Evolutionary conservation across 2,113 vertebrate genomes (phyloP).

Genomic region (Ameiurus melas): DNA sequence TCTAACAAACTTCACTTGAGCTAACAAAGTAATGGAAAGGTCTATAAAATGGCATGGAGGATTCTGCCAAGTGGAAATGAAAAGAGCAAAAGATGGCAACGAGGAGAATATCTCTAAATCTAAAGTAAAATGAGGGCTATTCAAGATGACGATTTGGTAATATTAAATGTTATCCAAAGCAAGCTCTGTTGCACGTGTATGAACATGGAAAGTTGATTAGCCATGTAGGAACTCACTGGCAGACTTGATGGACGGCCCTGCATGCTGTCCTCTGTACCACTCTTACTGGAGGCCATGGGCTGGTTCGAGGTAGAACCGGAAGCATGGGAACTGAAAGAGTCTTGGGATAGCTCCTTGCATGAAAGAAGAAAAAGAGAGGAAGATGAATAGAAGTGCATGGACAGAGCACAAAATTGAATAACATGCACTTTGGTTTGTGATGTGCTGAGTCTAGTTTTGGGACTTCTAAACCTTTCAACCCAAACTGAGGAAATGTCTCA

Average conservation of each 20-base stretch:
- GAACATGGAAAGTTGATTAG: background rate
- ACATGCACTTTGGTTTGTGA: background rate
- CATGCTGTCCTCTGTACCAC: slow-evolving; percentile 90
- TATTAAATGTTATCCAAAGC: background rate
- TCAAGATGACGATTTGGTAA: background rate
- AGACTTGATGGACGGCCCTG: slow-evolving; percentile 95
- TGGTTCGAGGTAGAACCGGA: slow-evolving; percentile 91
- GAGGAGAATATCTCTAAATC: background rate
- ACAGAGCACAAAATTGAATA: background rate
- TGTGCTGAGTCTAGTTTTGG: background rate
- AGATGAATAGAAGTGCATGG: background rate
- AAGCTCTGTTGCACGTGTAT: background rate
- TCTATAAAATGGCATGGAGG: background rate
- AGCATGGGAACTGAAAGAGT: slow-evolving; percentile 96
- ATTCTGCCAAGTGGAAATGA: background rate
- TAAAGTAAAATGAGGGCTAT: background rate
- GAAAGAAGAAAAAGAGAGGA: background rate
- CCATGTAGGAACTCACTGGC: slow-evolving; percentile 80
- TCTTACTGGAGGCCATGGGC: slow-evolving; percentile 92
- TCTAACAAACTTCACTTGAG: background rate
- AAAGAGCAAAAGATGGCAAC: background rate
- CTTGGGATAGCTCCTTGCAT: slow-evolving; percentile 94
- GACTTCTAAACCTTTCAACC: background rate
- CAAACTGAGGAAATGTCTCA: background rate
- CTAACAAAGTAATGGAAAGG: background rate